Evolutionary conservation across 2,888 invertebrate species (phyloP).

Genomic region (Lymantria monacha): DNA sequence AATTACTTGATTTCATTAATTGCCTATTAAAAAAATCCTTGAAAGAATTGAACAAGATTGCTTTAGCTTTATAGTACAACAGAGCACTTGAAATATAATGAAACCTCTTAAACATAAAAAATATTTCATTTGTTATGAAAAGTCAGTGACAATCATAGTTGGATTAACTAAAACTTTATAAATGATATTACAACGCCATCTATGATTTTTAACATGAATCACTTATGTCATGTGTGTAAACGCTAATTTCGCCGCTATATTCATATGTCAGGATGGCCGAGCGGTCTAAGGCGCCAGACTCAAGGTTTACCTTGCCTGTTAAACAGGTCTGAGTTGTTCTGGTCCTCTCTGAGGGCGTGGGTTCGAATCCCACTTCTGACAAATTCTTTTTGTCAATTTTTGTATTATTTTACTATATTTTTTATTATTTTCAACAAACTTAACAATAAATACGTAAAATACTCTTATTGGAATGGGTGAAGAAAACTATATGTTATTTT

Average conservation of each 20-base stretch:
- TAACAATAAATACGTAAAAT: no score
- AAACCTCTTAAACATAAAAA: no score
- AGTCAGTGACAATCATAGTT: no score
- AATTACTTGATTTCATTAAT: no score
- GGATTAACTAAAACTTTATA: background rate
- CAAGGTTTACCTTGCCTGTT: conserved; percentile 79
- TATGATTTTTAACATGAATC: conserved; percentile 20
- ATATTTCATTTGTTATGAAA: no score
- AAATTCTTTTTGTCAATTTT: conserved; percentile 60
- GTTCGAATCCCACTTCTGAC: conserved; percentile 92
- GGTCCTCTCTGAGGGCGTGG: conserved; percentile 92
- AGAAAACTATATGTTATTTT: no score
- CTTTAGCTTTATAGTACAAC: no score
- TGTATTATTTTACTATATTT: conserved; percentile 10
- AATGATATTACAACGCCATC: conserved; percentile 41
- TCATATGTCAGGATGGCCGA: conserved; percentile 89
- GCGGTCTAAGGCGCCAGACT: conserved; percentile 93
- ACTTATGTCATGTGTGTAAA: conserved; percentile 16
- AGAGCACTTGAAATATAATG: no score
- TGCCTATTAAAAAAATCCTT: no score
- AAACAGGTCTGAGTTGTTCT: conserved; percentile 85
- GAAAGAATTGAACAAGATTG: no score
- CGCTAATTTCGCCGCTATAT: conserved; percentile 33
- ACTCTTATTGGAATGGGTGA: no score
- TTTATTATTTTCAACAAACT: background rate